Evolutionary conservation across 2,797 vertebrate genomes (phyloP), one percentile per base, ranked within the genome.

Genomic region (Lutjanus campechanus): DNA sequence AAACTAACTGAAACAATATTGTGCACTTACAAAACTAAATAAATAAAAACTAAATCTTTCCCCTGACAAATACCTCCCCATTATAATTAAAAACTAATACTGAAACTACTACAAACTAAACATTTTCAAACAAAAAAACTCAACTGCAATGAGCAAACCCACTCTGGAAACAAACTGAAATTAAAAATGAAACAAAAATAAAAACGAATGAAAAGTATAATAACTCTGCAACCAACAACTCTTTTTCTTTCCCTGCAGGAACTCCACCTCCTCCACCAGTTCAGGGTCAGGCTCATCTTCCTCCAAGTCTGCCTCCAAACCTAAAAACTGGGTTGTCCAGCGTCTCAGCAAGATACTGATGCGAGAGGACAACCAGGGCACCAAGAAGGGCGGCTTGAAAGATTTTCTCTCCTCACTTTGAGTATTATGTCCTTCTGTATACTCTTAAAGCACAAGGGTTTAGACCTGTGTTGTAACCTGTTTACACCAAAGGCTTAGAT

Each of bases 381-480:
- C 56, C 76, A 95, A 96, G 88, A 97, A 95, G 69, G 89, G 94
- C 15, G 95, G 96, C 70, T 94, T 99, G 82, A 97, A 97, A 93
- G 96, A 95, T 77, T 99, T 99, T 86, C 94, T 99, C 15, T 96
- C 94, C 73, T 97, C 96, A 60, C 96, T 99, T 79, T 98, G 95
- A 97, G 61, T 49, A 16, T 50, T 58, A 60, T 72, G 11, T 69
- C 47, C 83, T 64, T 62, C 29, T 56, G 47, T 66, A 29, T 44
- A 16, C 41, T 67, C 40, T 49, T 79, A 29, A 46, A 66, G 70
- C 51, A 70, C 63, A 43, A 49, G 70, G 69, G 17, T 15, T 75
- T 13, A 53, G 59, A 77, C 68, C 69, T 47, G 2, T 25, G 55
- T 79, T 76, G 77, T 79, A 76, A 82, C 79, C 76, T 47, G 66